phyloP scores from a whole-genome alignment of 1,140 invertebrate species.

The Chironomus tepperi region DNA sequence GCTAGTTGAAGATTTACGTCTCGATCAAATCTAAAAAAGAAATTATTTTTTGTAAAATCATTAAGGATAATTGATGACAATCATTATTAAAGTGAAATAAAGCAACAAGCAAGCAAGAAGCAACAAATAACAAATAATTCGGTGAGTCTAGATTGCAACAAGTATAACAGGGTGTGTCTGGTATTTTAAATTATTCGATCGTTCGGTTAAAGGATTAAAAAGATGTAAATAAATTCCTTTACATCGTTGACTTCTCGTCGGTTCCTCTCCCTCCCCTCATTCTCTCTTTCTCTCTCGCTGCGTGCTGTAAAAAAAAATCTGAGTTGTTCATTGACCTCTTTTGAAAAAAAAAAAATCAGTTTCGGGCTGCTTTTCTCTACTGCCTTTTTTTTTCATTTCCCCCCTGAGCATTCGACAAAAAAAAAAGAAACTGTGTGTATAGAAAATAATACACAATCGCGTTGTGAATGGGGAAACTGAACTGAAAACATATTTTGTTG shows the following conservation, averaged over 20 bases:
- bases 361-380: conserved; percentile 18
- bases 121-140: not conserved
- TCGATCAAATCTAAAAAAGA: not conserved
- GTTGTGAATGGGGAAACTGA: conserved; percentile 22
- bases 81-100: not conserved
- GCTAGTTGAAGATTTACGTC: not conserved
- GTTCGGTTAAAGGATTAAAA: not conserved
- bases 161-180: conserved; percentile 22
- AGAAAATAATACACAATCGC: conserved; percentile 12
- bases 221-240: conserved; percentile 20
- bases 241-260: not conserved
- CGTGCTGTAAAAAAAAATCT: not conserved
- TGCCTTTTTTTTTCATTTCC: conserved; percentile 19
- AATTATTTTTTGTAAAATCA: not conserved
- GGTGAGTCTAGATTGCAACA: conserved; percentile 9
- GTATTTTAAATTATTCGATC: not conserved
- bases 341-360: conserved; percentile 22
- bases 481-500: conserved; percentile 17
- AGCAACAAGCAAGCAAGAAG: conserved; percentile 11
- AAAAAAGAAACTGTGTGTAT: conserved; percentile 17
- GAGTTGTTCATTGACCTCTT: conserved; percentile 22
- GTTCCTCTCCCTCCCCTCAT: not conserved
- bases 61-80: conserved; percentile 13
- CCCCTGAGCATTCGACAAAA: not conserved
- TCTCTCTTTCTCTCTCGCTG: not conserved